Base-by-base conservation (phyloP, 2,888 invertebrate genomes). In the Polydrusus pterygomalis region DNA sequence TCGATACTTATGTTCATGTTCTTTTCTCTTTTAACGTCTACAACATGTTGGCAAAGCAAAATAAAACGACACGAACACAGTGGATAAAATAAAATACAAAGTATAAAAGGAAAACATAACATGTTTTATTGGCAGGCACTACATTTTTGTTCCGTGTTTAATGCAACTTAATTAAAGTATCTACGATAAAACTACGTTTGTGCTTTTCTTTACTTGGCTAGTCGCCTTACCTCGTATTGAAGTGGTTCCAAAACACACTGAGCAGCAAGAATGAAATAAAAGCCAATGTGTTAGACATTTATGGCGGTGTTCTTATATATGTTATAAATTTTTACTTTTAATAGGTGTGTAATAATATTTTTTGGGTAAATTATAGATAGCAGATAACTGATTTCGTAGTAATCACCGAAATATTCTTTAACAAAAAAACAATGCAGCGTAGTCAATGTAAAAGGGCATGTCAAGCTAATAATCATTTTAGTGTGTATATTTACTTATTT, bases 161-260 rank as follows among this genome's bases (percentile, higher is more conserved):
- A 68, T 20, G 58, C 68, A 69, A 56, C 54, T 25, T 58, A 69
- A 56, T 69, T 45, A 20, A 15, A 69, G 45, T 43, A 58, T 71
- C 65, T 73, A 73, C 65, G 20, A 17, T 60, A 38, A 20, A 25
- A 47, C 65, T 67, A 73, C 65, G 17, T 60, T 40, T 58, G 67
- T 67, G 67, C 65, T 58, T 73, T 15, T 67, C 18, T 49, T 64
- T 45, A 64, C 54, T 47, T 56, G 73, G 73, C 67, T 65, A 73
- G 38, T 9, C 86, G 88, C 92, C 96, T 97, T 97, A 97, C 97
- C 97, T 97, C 92, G 96, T 95, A 90, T 97, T 97, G 95, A 97
- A 97, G 95, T 97, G 96, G 93, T 96, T 97, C 97, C 97, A 97
- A 94, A 97, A 97, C 92, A 96, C 95, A 96, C 97, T 97, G 95